Conservation (phyloP, 2,113 vertebrate genomes). For the Pipa parva region DNA sequence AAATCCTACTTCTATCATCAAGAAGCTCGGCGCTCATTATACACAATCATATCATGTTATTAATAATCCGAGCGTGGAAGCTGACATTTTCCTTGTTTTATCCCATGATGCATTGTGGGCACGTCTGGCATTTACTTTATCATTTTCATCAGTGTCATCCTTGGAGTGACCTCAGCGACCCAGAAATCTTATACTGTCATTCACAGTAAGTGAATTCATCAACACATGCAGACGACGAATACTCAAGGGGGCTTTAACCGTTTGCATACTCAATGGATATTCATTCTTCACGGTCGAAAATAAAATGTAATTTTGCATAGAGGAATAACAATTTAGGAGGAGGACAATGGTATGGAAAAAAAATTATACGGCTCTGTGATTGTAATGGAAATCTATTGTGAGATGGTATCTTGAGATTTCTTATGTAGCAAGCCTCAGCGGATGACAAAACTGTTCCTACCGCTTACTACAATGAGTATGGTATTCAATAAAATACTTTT, state of each 20-base stretch:
- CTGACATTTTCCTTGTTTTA: slow-evolving; percentile 73
- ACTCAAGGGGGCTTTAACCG: slow-evolving; percentile 73
- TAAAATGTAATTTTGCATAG: slow-evolving; percentile 78
- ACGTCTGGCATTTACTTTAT: slow-evolving; percentile 77
- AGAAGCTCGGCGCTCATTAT: slow-evolving; percentile 73
- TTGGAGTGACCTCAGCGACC: slow-evolving; percentile 70
- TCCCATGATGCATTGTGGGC: slow-evolving; percentile 73
- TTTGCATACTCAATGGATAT: slow-evolving; percentile 84
- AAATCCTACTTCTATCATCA: slow-evolving; percentile 69
- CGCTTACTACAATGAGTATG: slow-evolving; percentile 57
- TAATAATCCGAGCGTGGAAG: slow-evolving; percentile 66
- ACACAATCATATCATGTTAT: slow-evolving; percentile 72
- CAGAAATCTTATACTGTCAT: slow-evolving; percentile 81
- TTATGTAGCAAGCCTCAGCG: slow-evolving; percentile 52
- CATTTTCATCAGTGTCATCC: slow-evolving; percentile 76
- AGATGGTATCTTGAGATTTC: slow-evolving; percentile 54
- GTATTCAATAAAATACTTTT: slow-evolving; percentile 44
- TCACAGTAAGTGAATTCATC: slow-evolving; percentile 87
- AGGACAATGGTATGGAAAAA: slow-evolving; percentile 49
- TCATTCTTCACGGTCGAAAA: slow-evolving; percentile 78
- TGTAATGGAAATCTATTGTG: slow-evolving; percentile 61
- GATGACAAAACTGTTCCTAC: slow-evolving; percentile 49
- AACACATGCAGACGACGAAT: slow-evolving; percentile 70
- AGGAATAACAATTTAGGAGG: slow-evolving; percentile 64
- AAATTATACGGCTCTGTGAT: slow-evolving; percentile 63